Conservation (phyloP, 2,797 vertebrate genomes). For the Phalanger gymnotis region DNA sequence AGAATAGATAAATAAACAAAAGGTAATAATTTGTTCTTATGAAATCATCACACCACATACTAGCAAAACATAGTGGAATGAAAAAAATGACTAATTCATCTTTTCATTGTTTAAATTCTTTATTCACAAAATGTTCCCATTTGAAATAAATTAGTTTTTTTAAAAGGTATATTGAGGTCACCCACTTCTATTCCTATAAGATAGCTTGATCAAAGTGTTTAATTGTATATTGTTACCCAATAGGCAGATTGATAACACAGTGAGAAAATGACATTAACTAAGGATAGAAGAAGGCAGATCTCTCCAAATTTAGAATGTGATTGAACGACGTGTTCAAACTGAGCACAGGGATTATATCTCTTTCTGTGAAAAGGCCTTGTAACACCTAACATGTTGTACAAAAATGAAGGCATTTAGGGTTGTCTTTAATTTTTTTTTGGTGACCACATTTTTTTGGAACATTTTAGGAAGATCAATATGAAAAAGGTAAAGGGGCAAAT, state of each 20-base stretch:
- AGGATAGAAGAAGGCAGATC: neutral
- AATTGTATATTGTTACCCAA: neutral
- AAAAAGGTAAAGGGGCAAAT: neutral
- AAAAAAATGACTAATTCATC: conserved; percentile 31
- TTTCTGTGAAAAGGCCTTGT: neutral
- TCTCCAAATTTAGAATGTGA: neutral
- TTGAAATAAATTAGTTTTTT: neutral
- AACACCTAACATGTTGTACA: neutral
- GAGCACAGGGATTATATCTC: neutral
- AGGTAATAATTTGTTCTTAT: neutral
- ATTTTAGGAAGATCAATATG: neutral
- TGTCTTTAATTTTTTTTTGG: no score
- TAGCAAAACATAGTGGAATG: conserved; percentile 44
- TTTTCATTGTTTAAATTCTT: conserved; percentile 25
- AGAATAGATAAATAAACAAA: conserved; percentile 23
- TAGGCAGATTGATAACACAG: neutral
- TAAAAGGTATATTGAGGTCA: neutral
- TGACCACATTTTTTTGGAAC: neutral
- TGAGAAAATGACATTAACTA: neutral
- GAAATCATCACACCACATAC: neutral
- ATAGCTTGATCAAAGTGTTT: neutral
- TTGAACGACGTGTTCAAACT: neutral
- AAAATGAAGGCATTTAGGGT: no score
- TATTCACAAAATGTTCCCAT: conserved; percentile 8
- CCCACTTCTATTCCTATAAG: neutral